Conservation (phyloP, 1,140 invertebrate species). For the Chironomus striatipennis region DNA sequence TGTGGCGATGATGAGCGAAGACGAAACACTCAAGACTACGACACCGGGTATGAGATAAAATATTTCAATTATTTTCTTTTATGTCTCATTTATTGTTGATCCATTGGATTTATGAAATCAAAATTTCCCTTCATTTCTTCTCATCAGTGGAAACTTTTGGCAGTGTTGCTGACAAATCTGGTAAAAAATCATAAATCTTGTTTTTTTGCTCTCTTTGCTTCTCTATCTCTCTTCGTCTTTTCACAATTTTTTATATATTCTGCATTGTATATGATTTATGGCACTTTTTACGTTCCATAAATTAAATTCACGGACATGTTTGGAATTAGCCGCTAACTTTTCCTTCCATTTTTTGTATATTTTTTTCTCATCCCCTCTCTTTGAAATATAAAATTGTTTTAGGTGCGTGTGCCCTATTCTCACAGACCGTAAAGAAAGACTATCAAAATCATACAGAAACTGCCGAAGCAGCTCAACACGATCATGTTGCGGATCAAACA, state of each 20-base stretch:
- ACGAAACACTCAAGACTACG: constrained; percentile 2
- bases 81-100: too few species aligned
- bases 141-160: constrained; percentile 17
- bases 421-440: not conserved
- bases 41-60: not conserved
- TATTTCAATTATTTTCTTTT: not conserved
- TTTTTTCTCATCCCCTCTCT: not conserved
- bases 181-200: not conserved
- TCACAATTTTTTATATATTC: too few species aligned
- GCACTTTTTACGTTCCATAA: too few species aligned
- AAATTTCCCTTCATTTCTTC: not conserved
- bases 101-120: not conserved
- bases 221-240: too few species aligned
- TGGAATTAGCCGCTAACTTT: too few species aligned
- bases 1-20: not conserved
- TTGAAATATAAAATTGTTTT: not conserved
- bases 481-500: constrained; percentile 28
- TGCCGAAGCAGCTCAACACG: constrained; percentile 6
- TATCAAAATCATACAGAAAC: not conserved
- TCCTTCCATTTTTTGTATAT: not conserved
- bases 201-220: too few species aligned
- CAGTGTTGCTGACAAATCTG: constrained; percentile 21
- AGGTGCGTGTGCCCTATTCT: constrained; percentile 3
- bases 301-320: too few species aligned
- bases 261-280: too few species aligned